Percentiles rank a stretch among this genome's conserved stretches.
Evolutionary conservation across 2,113 vertebrate species (phyloP).

Genomic region (Ondatra zibethicus): DNA sequence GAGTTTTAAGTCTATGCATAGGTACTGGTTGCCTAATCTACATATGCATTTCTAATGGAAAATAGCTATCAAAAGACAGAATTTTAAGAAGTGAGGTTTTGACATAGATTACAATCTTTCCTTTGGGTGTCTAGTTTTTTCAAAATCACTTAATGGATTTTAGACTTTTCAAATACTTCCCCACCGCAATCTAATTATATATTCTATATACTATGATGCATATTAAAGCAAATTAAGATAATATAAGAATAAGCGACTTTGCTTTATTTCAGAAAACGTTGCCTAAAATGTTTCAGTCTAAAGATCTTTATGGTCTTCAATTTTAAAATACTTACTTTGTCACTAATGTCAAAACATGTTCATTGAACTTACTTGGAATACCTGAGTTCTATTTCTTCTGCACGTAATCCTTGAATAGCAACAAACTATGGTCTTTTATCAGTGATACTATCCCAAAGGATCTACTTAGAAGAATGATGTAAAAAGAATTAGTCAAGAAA

Average conservation of each 20-base stretch:
- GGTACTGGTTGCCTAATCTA: neutral
- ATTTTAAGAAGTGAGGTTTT: neutral
- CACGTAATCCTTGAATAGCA: neutral
- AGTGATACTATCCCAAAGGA: neutral
- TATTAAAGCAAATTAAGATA: neutral
- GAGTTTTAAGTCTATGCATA: neutral
- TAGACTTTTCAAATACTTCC: neutral
- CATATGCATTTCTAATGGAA: neutral
- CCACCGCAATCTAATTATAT: neutral
- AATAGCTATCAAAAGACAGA: neutral
- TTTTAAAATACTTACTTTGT: neutral
- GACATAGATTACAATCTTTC: neutral
- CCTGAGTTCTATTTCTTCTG: neutral
- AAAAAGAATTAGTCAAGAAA: neutral
- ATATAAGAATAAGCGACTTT: neutral
- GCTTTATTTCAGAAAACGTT: neutral
- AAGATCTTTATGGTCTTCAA: neutral
- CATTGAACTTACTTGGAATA: conserved; percentile 23
- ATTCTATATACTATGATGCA: too few species aligned
- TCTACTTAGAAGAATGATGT: neutral
- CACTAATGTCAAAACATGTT: neutral
- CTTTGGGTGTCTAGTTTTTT: neutral
- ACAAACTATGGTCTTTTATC: neutral
- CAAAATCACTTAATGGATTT: neutral
- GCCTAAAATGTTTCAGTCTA: neutral